Base-by-base conservation (phyloP, 2,888 invertebrate species). In the Polydrusus tereticollis region DNA sequence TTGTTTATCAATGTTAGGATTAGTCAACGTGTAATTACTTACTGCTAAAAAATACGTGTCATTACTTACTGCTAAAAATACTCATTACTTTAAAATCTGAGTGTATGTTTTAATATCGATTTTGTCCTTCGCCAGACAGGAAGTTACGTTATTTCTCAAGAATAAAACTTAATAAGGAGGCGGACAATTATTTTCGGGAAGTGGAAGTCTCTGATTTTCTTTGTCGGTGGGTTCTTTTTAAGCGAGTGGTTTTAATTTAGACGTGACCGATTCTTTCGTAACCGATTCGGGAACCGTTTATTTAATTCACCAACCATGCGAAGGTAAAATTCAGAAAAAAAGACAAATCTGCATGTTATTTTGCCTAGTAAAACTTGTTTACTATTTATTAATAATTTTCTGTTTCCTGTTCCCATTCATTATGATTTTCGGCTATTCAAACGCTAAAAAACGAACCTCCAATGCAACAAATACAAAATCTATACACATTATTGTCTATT, bases 151-250 rank as follows among this genome's bases (percentile, higher is more conserved):
- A 23, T 18, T 50, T 64, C 50, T 52, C 50, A 64, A 64, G 64
- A 64, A 64, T 50, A 36, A 38, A 38, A 64, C 50, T 64, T 50
- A 50, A 50, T 64, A 52, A 52, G 50, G 50, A 50, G 36, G 52
- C 52, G 33, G 50, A 52, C 64, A 38, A 64, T 64, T 52, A 52
- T 52, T 64, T 60, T 60, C 43, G 60, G 60, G 60, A 60, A 60
- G 60, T 60, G 52, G 52, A 52, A 52, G 52, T 52, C 29, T 26
- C 16, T 55, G 52, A 55, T 55, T 55, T 55, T 55, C 52, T 55
- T 55, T 55, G 52, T 55, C 52, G 29, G 29, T 55, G 52, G 29
- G 29, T 55, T 55, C 47, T 21, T n/a, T n/a, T n/a, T 23, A 47
- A 47, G 12, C 21, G 47, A 47, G 21, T 21, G 12, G 20, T 23